phyloP scores from a whole-genome alignment of 1,140 invertebrate species.

The Lamellibrachia luymesi region DNA sequence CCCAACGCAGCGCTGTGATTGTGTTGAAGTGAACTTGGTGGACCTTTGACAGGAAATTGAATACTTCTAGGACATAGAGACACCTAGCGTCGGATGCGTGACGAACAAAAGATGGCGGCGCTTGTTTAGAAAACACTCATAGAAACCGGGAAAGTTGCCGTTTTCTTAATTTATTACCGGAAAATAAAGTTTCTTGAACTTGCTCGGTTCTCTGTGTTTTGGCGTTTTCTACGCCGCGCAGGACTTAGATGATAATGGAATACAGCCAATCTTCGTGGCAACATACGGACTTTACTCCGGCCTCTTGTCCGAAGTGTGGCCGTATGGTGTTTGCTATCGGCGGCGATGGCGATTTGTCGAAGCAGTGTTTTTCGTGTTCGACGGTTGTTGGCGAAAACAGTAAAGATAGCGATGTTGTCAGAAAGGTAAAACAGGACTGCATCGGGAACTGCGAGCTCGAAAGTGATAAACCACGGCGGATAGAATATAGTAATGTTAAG shows the following conservation, averaged over 20 bases:
- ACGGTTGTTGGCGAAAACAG: neutral
- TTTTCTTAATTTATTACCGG: neutral
- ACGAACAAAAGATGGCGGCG: neutral
- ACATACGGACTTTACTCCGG: neutral
- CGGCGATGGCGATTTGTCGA: neutral
- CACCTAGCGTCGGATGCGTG: neutral
- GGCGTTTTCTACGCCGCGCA: neutral
- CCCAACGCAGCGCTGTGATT: neutral
- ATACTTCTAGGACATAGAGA: conserved; percentile 5
- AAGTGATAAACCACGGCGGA: neutral
- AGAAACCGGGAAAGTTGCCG: neutral
- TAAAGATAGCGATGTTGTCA: neutral
- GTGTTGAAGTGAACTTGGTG: neutral
- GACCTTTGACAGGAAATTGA: neutral
- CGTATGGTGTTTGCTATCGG: neutral
- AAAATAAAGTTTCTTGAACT: conserved; percentile 1
- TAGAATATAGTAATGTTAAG: neutral
- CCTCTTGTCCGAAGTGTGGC: neutral
- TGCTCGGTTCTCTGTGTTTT: neutral
- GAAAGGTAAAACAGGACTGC: neutral
- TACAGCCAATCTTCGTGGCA: neutral
- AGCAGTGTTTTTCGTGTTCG: conserved; percentile 3
- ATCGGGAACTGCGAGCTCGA: neutral
- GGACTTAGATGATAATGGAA: neutral
- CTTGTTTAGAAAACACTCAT: neutral